These are phyloP conservation scores for Drosophila hydei DNA, from an alignment of 1,140 invertebrate species.

Conservation along the genomic window DNA sequence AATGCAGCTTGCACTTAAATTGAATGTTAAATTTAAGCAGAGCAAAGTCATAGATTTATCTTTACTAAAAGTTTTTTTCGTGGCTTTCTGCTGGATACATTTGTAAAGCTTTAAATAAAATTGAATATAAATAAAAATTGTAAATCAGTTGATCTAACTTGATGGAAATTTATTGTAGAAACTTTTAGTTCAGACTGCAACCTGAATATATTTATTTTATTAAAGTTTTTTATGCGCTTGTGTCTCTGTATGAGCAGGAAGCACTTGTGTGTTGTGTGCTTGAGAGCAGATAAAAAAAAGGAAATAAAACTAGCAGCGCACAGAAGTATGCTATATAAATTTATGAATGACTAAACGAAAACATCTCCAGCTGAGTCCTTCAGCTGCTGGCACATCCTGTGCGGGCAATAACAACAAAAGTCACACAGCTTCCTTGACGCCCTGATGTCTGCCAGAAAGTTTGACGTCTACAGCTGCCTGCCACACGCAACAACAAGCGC, in stretches of 20 bases:
- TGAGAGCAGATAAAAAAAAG: not conserved
- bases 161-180: not conserved
- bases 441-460: conserved; percentile 69
- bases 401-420: conserved; percentile 40
- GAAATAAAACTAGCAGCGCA: conserved; percentile 40
- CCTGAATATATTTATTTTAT: not conserved
- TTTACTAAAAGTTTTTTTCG: too few relatives aligned
- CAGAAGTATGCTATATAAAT: conserved; percentile 58
- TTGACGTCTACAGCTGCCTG: conserved; percentile 57
- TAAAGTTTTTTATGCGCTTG: not conserved
- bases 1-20: conserved; percentile 21
- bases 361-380: conserved; percentile 33
- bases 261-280: conserved; percentile 10
- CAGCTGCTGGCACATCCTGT: conserved; percentile 20
- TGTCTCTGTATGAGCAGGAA: not conserved
- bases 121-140: not conserved
- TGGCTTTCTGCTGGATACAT: too few relatives aligned
- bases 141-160: too few relatives aligned
- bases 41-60: not conserved
- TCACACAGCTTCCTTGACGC: conserved; percentile 58
- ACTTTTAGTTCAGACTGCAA: not conserved
- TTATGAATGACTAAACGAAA: conserved; percentile 53
- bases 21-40: not conserved
- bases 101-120: too few relatives aligned
- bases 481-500: conserved; percentile 50